A percentile compares a stretch with the other conserved stretches of the same genome.
Conservation (phyloP, 2,888 invertebrate species). For the Galerucella nymphaeae region DNA sequence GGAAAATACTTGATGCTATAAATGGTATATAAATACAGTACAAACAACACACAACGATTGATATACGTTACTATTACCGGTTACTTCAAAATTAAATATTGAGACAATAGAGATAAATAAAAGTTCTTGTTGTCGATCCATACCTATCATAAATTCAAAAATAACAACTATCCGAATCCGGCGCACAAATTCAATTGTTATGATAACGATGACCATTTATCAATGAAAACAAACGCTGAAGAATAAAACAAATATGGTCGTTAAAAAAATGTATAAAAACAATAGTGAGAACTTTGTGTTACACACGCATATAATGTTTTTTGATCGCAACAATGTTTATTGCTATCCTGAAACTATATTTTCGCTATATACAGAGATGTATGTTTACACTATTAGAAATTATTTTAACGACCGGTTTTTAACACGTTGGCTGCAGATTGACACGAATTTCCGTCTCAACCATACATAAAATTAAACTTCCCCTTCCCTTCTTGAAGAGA, state of each 20-base stretch:
- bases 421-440: too few relatives aligned
- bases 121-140: neutral
- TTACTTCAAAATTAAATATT: slow-evolving; percentile 1
- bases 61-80: neutral
- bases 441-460: too few relatives aligned
- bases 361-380: neutral
- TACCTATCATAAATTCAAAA: neutral
- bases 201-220: slow-evolving; percentile 8
- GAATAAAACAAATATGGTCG: slow-evolving; percentile 4
- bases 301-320: neutral
- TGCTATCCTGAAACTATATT: neutral
- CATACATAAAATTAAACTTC: too few relatives aligned
- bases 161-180: neutral
- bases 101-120: neutral
- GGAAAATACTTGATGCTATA: neutral
- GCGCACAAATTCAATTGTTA: slow-evolving; percentile 4
- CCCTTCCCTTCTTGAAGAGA: too few relatives aligned
- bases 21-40: neutral
- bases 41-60: neutral
- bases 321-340: neutral
- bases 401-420: too few relatives aligned
- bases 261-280: neutral
- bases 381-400: too few relatives aligned
- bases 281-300: slow-evolving; percentile 4
- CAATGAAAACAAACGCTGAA: neutral